These are phyloP conservation scores for Radopholus similis DNA, from an alignment of 1,140 invertebrate species.

Conservation along the genomic window DNA sequence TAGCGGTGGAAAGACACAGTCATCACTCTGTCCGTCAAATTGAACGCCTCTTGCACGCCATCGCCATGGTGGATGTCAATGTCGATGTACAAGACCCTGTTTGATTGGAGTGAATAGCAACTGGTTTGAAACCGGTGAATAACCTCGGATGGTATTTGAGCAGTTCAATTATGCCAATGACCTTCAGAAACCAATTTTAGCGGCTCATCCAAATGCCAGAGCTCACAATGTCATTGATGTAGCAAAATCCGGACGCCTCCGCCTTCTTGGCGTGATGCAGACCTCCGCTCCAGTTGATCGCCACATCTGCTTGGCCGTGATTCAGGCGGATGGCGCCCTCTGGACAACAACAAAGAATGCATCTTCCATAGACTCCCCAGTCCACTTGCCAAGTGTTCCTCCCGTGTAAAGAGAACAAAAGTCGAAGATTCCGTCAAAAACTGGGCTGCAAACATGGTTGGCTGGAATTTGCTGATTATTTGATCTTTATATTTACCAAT, in stretches of 20 bases:
- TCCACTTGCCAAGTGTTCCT: conserved; percentile 70
- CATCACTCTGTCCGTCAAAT: conserved; percentile 96
- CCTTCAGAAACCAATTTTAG: conserved; percentile 65
- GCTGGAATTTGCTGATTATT: conserved; percentile 19
- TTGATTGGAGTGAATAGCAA: conserved; percentile 69
- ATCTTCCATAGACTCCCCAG: background rate
- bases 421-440: conserved; percentile 96
- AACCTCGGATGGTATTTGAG: conserved; percentile 66
- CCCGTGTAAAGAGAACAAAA: conserved; percentile 97
- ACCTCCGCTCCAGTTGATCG: conserved; percentile 98
- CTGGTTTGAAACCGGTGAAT: too few species aligned
- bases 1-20: conserved; percentile 99
- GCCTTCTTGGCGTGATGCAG: conserved; percentile 99
- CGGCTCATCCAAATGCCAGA: conserved; percentile 55
- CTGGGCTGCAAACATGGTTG: conserved; percentile 68
- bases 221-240: conserved; percentile 92
- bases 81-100: conserved; percentile 94
- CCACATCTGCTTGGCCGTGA: conserved; percentile 81
- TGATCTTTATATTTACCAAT: conserved; percentile 69
- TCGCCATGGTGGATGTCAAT: conserved; percentile 99
- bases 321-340: conserved; percentile 82
- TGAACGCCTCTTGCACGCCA: conserved; percentile 98
- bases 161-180: conserved; percentile 85
- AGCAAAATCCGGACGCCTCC: conserved; percentile 94
- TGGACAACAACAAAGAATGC: background rate